A percentile compares a stretch with the other conserved stretches of the same genome.
Conservation (phyloP, 2,888 invertebrate species). For the Andrena minutula region DNA sequence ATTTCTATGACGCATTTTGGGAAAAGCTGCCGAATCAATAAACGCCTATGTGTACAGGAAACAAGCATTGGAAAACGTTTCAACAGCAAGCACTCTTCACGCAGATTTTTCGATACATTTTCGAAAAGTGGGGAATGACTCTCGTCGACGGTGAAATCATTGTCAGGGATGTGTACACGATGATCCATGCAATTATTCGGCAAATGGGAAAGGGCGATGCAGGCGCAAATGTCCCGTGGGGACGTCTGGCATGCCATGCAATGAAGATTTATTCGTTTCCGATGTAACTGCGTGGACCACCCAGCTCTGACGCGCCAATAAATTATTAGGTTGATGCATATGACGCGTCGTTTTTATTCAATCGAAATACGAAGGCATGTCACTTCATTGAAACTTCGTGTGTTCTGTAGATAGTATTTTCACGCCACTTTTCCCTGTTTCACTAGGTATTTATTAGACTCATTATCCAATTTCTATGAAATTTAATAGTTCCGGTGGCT, state of each 20-base stretch:
- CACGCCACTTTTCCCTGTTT: not conserved
- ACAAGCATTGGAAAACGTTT: constrained; percentile 1
- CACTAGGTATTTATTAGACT: too few species aligned
- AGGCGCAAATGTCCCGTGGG: constrained; percentile 65
- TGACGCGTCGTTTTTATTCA: not conserved
- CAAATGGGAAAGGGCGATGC: constrained; percentile 44
- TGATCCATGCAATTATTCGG: constrained; percentile 50
- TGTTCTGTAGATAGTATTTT: not conserved
- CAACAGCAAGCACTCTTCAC: not conserved
- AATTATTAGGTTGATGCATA: constrained; percentile 51
- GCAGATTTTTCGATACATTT: constrained; percentile 14
- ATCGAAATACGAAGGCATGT: not conserved
- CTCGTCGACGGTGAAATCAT: constrained; percentile 19
- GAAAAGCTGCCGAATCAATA: constrained; percentile 5
- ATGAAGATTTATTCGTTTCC: constrained; percentile 72
- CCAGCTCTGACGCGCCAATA: constrained; percentile 49
- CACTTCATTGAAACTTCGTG: not conserved
- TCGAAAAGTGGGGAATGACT: constrained; percentile 18
- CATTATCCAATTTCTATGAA: too few species aligned
- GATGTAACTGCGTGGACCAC: constrained; percentile 44
- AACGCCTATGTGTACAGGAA: not conserved
- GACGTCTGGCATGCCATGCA: constrained; percentile 58
- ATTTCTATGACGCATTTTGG: not conserved
- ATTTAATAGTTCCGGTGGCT: too few species aligned
- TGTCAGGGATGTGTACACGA: constrained; percentile 1